Percentiles rank a stretch among this genome's conserved stretches.
Evolutionary conservation across 23 tunicate species (phyloP).

Genomic region (Styela plicata): DNA sequence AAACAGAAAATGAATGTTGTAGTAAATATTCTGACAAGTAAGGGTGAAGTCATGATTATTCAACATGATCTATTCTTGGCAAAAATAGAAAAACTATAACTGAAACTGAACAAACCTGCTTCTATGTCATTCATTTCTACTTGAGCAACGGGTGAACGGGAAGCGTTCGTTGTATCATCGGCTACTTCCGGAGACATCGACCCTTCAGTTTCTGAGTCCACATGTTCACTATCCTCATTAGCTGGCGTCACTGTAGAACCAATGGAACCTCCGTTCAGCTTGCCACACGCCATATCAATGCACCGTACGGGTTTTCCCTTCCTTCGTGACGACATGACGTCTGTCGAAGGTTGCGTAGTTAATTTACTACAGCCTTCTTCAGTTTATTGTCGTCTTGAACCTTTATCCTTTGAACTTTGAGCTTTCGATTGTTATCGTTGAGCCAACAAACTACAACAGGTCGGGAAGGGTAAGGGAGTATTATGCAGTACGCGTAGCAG

Average conservation of each 20-base stretch:
- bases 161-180: neutral
- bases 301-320: slow-evolving; percentile 77
- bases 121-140: neutral
- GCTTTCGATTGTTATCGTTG: neutral
- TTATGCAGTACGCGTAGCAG: no score
- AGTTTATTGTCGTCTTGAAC: neutral
- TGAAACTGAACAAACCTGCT: neutral
- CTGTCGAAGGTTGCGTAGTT: neutral
- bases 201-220: slow-evolving; percentile 3
- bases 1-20: no score
- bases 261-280: slow-evolving; percentile 3
- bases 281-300: slow-evolving; percentile 40
- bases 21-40: no score
- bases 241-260: neutral
- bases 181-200: neutral
- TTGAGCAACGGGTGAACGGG: neutral
- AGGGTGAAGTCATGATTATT: no score
- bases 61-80: no score
- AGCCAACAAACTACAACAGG: neutral
- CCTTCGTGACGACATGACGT: slow-evolving; percentile 76
- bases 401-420: neutral
- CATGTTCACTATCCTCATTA: neutral
- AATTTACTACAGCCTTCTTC: neutral
- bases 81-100: no score
- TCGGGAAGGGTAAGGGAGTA: no score